These are phyloP conservation scores for Vireo griseus DNA, from an alignment of 2,797 vertebrate species.

Conservation along the genomic window DNA sequence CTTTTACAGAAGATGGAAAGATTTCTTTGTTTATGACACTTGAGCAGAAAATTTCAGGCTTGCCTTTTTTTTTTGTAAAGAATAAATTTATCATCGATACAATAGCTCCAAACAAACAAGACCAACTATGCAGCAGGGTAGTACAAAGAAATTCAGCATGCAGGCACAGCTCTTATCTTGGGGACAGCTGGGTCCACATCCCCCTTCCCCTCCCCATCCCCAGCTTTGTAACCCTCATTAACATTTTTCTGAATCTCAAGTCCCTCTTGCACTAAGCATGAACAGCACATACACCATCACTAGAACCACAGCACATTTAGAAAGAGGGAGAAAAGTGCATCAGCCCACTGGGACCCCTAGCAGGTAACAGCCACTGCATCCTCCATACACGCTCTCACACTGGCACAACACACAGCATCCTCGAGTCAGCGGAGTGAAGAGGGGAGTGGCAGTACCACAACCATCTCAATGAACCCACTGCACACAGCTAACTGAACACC, in stretches of 20 bases:
- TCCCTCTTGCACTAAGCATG: neutral
- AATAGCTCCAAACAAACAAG: neutral
- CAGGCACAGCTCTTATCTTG: neutral
- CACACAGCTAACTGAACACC: neutral
- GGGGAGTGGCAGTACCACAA: neutral
- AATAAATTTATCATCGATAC: neutral
- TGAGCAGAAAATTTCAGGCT: neutral
- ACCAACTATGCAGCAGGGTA: neutral
- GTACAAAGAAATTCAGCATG: neutral
- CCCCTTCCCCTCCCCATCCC: no score
- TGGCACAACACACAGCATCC: rapidly evolving
- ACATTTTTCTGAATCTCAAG: neutral
- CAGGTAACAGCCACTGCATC: neutral
- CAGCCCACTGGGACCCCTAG: neutral
- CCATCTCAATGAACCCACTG: neutral
- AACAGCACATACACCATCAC: neutral
- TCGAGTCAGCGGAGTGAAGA: rapidly evolving
- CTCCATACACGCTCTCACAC: neutral
- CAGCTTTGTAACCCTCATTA: neutral
- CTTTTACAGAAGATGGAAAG: neutral
- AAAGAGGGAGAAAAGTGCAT: neutral
- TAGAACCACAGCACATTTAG: neutral
- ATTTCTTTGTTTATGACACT: neutral
- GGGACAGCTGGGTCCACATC: neutral
- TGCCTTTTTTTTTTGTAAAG: neutral